Conservation (phyloP, 2,888 invertebrate genomes). For the Heteromurus nitidus region DNA sequence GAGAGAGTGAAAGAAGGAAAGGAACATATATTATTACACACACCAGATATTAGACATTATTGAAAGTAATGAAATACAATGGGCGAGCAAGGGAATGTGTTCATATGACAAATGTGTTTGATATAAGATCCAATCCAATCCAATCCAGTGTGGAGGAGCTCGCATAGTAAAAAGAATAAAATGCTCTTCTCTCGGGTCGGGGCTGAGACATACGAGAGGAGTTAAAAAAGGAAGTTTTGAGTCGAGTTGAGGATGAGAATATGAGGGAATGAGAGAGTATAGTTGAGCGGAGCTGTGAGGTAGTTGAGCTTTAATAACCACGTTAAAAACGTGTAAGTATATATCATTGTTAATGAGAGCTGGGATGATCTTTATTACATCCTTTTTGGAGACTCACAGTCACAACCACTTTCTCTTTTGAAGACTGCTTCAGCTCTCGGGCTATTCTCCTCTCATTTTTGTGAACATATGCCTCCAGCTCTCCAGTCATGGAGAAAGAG, state of each 20-base stretch:
- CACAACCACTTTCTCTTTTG: too few species aligned
- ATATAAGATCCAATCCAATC: too few species aligned
- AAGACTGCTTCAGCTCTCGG: neutral
- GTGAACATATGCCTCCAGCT: neutral
- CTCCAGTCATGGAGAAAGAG: neutral
- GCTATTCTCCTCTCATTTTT: neutral
- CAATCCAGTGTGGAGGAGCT: too few species aligned
- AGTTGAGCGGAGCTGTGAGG: neutral
- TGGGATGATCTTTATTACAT: slow-evolving; percentile 42
- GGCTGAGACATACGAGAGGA: neutral
- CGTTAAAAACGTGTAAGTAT: neutral
- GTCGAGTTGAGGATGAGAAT: too few species aligned
- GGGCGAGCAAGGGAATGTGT: neutral
- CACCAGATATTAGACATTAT: slow-evolving; percentile 14
- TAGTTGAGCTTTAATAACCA: neutral
- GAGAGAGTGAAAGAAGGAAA: neutral
- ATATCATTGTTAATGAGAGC: slow-evolving; percentile 42
- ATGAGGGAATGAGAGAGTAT: too few species aligned
- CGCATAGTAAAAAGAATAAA: too few species aligned
- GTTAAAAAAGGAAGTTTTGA: neutral
- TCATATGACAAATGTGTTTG: slow-evolving; percentile 20
- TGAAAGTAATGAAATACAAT: slow-evolving; percentile 16
- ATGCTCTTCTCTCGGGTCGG: neutral
- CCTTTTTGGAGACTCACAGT: slow-evolving; percentile 11
- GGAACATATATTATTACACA: neutral